A percentile compares a stretch with the other conserved stretches of the same genome.
These are phyloP conservation scores for Drymonia ruficornis DNA, from an alignment of 2,888 invertebrate genomes.

Conservation along the genomic window DNA sequence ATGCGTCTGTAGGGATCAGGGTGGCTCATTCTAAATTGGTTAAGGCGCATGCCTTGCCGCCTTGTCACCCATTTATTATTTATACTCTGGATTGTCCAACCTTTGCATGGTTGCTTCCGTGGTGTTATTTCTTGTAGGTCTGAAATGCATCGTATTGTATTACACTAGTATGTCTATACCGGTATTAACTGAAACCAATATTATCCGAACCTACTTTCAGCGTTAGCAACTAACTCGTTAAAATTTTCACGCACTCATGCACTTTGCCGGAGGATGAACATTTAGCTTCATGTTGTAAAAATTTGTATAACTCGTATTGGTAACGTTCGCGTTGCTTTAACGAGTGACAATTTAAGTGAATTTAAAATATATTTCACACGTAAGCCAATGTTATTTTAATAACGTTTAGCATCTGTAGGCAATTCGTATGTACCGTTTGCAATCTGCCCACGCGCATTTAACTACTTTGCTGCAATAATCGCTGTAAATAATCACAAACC, in stretches of 20 bases:
- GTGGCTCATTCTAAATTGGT: constrained; percentile 67
- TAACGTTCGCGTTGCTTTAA: not conserved
- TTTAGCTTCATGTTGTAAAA: constrained; percentile 35
- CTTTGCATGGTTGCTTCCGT: constrained; percentile 55
- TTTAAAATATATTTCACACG: not conserved
- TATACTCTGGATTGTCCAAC: constrained; percentile 54
- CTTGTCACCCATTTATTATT: constrained; percentile 65
- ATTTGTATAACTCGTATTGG: not conserved
- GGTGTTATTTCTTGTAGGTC: constrained; percentile 24
- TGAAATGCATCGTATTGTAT: constrained; percentile 12
- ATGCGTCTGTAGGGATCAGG: constrained; percentile 42
- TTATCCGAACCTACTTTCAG: constrained; percentile 32
- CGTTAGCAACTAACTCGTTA: constrained; percentile 54
- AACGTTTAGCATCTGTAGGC: not conserved
- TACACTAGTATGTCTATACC: not conserved
- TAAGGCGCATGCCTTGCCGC: constrained; percentile 46
- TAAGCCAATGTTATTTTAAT: not conserved
- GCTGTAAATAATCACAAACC: constrained; percentile 14
- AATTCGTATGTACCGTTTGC: not conserved
- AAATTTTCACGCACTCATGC: constrained; percentile 62
- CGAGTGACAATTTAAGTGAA: not conserved
- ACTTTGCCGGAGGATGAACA: constrained; percentile 52
- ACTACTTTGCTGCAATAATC: constrained; percentile 8
- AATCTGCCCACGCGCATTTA: not conserved
- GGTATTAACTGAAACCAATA: constrained; percentile 17